phyloP scores from a whole-genome alignment of 2,113 vertebrate genomes.

The Pangasianodon hypophthalmus region DNA sequence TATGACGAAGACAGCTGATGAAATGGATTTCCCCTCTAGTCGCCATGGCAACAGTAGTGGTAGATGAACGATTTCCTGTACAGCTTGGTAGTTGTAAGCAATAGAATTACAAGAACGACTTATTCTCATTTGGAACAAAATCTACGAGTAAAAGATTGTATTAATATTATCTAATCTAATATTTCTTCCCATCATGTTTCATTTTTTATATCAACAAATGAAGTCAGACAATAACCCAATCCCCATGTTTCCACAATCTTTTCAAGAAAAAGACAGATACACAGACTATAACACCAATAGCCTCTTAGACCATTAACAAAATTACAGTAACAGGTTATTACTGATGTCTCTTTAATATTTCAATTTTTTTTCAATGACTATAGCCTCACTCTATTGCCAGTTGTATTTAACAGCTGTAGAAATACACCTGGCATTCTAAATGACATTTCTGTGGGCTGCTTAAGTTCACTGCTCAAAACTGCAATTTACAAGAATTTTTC shows the following conservation, averaged over 20 bases:
- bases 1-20: slow-evolving; percentile 53
- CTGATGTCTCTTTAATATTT: not conserved
- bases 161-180: not conserved
- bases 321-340: not conserved
- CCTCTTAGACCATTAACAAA: not conserved
- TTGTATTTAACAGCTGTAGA: not conserved
- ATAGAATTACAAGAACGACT: slow-evolving; percentile 26
- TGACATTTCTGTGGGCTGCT: not conserved
- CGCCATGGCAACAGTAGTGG: slow-evolving; percentile 52
- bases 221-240: not conserved
- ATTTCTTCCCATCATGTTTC: not conserved
- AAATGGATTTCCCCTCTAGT: slow-evolving; percentile 58
- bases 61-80: slow-evolving; percentile 55
- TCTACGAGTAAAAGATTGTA: not conserved
- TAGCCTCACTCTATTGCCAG: not conserved
- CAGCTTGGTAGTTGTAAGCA: slow-evolving; percentile 48
- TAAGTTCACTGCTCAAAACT: not conserved
- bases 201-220: not conserved
- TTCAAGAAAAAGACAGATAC: not conserved
- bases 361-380: not conserved
- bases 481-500: not conserved
- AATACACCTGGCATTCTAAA: not conserved
- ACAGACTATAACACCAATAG: not conserved
- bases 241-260: not conserved
- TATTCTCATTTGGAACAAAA: not conserved